These are phyloP conservation scores for Drosophila sechellia DNA, from an alignment of 1,140 invertebrate species.

Conservation along the genomic window DNA sequence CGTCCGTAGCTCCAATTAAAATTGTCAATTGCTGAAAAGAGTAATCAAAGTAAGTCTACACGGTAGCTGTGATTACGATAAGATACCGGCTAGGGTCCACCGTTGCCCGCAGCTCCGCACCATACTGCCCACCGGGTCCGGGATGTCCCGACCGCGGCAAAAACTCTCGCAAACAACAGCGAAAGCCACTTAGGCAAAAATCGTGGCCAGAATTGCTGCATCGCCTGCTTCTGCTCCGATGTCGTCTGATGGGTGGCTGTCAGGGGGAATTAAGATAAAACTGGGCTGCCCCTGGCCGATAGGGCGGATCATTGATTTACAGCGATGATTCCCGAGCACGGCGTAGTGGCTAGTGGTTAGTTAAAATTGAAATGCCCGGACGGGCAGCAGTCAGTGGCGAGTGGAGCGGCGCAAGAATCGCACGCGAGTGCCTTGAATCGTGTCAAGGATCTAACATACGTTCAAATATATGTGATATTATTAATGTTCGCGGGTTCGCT, in stretches of 20 bases:
- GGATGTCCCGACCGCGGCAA: constrained; percentile 12
- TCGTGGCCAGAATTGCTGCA: constrained; percentile 7
- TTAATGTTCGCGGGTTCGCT: background rate
- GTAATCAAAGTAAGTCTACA: constrained; percentile 49
- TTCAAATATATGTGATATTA: constrained; percentile 11
- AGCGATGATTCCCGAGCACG: constrained; percentile 55
- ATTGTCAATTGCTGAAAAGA: constrained; percentile 54
- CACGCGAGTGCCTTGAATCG: constrained; percentile 35
- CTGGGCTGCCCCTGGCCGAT: constrained; percentile 42
- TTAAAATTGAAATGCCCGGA: constrained; percentile 65
- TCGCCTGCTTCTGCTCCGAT: constrained; percentile 23
- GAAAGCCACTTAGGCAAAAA: constrained; percentile 50
- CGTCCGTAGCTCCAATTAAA: constrained; percentile 45
- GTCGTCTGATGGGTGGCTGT: constrained; percentile 69
- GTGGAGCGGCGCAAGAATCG: constrained; percentile 36
- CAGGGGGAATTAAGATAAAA: constrained; percentile 77
- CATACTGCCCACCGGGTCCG: background rate
- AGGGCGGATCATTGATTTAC: constrained; percentile 78
- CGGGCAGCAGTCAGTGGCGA: constrained; percentile 56
- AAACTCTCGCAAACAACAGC: constrained; percentile 43
- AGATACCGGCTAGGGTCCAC: constrained; percentile 33
- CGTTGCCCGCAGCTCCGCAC: background rate
- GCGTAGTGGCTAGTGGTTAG: constrained; percentile 33
- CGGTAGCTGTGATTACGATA: constrained; percentile 40
- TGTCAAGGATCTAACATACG: constrained; percentile 49